Base-by-base conservation (phyloP, 2,113 vertebrate species). In the Boleophthalmus pectinirostris region DNA sequence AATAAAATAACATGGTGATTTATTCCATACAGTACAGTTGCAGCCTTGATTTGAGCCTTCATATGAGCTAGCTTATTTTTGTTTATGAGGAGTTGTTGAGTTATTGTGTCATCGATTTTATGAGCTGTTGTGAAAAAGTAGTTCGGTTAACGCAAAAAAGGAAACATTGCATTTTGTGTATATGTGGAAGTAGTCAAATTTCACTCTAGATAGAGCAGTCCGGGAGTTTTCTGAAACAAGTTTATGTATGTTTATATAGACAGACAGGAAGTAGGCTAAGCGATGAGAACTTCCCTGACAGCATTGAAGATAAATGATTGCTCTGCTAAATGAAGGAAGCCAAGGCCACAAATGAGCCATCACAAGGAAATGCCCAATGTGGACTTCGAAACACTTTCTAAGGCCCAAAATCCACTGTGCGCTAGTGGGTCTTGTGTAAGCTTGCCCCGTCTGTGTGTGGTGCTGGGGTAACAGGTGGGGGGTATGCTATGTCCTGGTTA, bases 391-490 rank as follows among this genome's bases (percentile, higher is more conserved):
- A 76, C 68, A 77, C 75, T 84, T 83, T 75, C 81, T 68, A 83
- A 81, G 56, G 69, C 84, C 75, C 45, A 81, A 69, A 77, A 66
- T 43, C 67, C 25, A 64, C 72, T 46, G 65, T 4, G 25, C 73
- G 57, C 80, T 67, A 73, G 38, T 60, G 69, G 69, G 23, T 75
- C 76, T 79, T 86, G 82, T 82, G 75, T 71, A 66, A 81, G 89
- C 77, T 82, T 90, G 83, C 82, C 72, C 85, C 71, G 78, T 78
- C 85, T 85, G 85, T 88, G 86, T 90, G 90, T 86, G 91, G 88
- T 73, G 85, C 57, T 61, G 71, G 82, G 84, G 79, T 87, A 91
- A 90, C 87, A 91, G 91, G 91, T 91, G 88, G 88, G 89, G 89
- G 88, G 86, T 81, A 81, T 88, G 84, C 82, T 85, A 81, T 89